Percentiles rank a stretch among this genome's conserved stretches.
phyloP scores from a whole-genome alignment of 2,797 vertebrate genomes.

The Streptopelia turtur region DNA sequence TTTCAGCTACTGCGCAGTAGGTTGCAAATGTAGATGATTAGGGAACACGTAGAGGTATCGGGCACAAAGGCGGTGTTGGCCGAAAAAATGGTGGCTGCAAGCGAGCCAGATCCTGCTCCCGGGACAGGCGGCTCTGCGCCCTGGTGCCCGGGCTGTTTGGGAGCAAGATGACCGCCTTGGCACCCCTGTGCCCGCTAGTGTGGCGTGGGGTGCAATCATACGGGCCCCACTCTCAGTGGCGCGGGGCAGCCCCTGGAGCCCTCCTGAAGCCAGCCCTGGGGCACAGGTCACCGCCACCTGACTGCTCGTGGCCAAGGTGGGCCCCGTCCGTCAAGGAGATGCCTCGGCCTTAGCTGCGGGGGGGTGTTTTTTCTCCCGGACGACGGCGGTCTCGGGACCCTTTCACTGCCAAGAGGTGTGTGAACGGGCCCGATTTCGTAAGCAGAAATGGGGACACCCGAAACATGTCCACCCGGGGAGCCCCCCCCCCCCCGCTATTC shows the following conservation, averaged over 20 bases:
- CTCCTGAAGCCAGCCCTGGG: not conserved
- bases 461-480: not conserved
- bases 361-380: not conserved
- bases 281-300: too few relatives aligned
- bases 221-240: not conserved
- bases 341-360: not conserved
- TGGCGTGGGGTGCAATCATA: fast-evolving
- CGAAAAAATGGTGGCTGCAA: not conserved
- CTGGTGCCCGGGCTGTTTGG: not conserved
- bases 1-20: not conserved
- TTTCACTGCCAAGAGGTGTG: not conserved
- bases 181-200: not conserved
- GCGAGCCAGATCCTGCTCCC: not conserved
- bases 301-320: not conserved
- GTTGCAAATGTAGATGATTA: not conserved
- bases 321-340: not conserved
- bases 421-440: not conserved
- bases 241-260: not conserved
- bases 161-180: not conserved
- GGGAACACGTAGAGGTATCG: not conserved
- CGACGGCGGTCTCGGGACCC: not conserved
- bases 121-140: not conserved
- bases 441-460: not conserved
- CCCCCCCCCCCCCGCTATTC: fast-evolving
- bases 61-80: not conserved